Evolutionary conservation across 2,113 vertebrate species (phyloP), one percentile per base, ranked within the genome.

Genomic region (Canis aureus): DNA sequence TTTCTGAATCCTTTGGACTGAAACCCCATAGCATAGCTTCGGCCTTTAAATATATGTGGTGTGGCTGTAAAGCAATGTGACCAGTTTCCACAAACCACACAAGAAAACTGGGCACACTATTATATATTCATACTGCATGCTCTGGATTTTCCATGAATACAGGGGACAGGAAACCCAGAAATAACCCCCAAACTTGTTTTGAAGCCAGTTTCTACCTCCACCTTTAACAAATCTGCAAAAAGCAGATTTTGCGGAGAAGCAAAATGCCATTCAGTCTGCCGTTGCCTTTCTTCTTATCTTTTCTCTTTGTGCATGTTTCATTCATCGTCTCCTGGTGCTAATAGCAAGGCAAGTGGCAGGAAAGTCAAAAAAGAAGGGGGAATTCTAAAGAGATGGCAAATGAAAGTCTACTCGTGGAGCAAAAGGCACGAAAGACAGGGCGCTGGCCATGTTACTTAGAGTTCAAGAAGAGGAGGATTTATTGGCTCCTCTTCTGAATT

Each of bases 31-130:
- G 86, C 94, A 94, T 59, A 96, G 89, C 86, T 95, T 92, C 93
- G 92, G 83, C 86, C 89, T 97, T 97, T 98, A 97, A 98, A 97
- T 98, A 97, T 57, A 98, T 97, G 95, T 94, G 94, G 67, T 97
- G n/a, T 87, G 96, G 83, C 96, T 92, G 25, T 96, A 97, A 93
- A 97, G 97, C 38, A 90, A 95, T 95, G 89, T 97, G 89, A 96
- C 89, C 83, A 80, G 51, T 95, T 97, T 96, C 96, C 96, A 97
- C 95, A 98, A 98, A 97, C 95, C 96, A 97, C 97, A 97, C 83
- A 95, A 96, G 94, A 95, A 98, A 96, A 96, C 92, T 97, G 90
- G 96, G 87, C 83, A 96, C 81, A 83, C 73, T 80, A 90, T 97
- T 96, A 92, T 93, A 96, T 93, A 97, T 97, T 98, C 87, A 96